Evolutionary conservation across 2,888 invertebrate species (phyloP), one percentile per base, ranked within the genome.

Genomic region (Cerceris ruficornis): DNA sequence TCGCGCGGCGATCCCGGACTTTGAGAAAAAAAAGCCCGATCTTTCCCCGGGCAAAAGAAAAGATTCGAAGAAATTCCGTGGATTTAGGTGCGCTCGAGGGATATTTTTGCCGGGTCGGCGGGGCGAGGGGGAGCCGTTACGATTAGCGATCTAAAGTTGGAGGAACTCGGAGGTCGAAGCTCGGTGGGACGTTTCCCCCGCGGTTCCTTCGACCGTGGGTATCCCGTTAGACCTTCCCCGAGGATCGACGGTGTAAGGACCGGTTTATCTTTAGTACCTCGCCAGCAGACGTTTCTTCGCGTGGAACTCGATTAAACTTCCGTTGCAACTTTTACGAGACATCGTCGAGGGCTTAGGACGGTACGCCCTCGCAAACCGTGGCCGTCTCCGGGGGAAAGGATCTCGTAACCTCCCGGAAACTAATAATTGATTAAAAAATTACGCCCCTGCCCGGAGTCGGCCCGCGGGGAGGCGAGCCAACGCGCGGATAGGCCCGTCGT

Each of bases 291-390:
- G 87, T 89, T 88, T 86, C 84, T 86, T 84, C 84, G 76, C 81
- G 78, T 87, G 72, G 88, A 90, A 89, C 88, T 90, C 89, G 90
- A 90, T 90, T 90, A 90, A 90, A 90, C 87, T 90, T 89, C 87
- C 89, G 87, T 90, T 87, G 88, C 85, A 88, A 90, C 86, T 90
- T 89, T 88, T 87, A 89, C 87, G 88, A 86, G 89, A 87, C 88
- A 84, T 82, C 82, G 87, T 86, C 77, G 77, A 69, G 75, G 81
- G 78, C 81, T 86, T 86, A 85, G 75, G 72, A 57, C 69, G 77
- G 66, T 84, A 78, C 78, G 83, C 81, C 77, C 77, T 83, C 78
- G 76, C 77, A 62, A 83, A 77, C 69, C 60, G 64, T 66, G 52
- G 80, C 77, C 69, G 75, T 71, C 69, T 58, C 41, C 69, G 28